Evolutionary conservation across 1,140 invertebrate genomes (phyloP).

Genomic region (Artemia franciscana): DNA sequence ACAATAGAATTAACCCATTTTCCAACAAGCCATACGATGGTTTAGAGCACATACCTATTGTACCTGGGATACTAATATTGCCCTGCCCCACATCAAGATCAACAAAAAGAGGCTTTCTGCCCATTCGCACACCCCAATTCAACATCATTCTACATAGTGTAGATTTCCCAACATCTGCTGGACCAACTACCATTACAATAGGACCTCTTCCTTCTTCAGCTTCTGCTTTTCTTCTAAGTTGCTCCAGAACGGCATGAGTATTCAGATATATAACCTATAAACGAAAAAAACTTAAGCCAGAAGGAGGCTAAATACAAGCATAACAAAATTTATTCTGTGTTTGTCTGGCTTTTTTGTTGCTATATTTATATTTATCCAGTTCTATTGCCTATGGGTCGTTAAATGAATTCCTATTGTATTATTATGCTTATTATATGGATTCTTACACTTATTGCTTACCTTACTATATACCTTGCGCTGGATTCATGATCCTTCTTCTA

Average conservation of each 20-base stretch:
- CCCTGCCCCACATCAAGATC: slow-evolving; percentile 94
- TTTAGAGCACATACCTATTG: slow-evolving; percentile 34
- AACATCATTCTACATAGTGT: slow-evolving; percentile 68
- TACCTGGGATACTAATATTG: slow-evolving; percentile 72
- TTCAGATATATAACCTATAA: slow-evolving; percentile 51
- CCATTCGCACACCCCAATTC: slow-evolving; percentile 79
- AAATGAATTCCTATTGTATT: too few species aligned
- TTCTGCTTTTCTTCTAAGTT: slow-evolving; percentile 50
- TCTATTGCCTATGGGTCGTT: too few species aligned
- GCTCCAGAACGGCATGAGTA: slow-evolving; percentile 77
- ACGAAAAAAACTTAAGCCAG: background rate
- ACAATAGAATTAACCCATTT: too few species aligned
- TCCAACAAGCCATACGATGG: too few species aligned
- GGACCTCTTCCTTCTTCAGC: slow-evolving; percentile 40
- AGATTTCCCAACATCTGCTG: slow-evolving; percentile 86
- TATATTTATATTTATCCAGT: too few species aligned
- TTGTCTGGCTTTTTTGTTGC: too few species aligned
- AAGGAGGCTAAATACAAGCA: too few species aligned
- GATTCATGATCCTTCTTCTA: too few species aligned
- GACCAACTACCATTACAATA: slow-evolving; percentile 75
- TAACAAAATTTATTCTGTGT: too few species aligned
- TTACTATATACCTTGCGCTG: too few species aligned
- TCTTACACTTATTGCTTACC: too few species aligned
- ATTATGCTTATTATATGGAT: too few species aligned
- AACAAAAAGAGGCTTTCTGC: slow-evolving; percentile 56